Evolutionary conservation across 2,888 invertebrate species (phyloP).

Genomic region (Hyposoter didymator): DNA sequence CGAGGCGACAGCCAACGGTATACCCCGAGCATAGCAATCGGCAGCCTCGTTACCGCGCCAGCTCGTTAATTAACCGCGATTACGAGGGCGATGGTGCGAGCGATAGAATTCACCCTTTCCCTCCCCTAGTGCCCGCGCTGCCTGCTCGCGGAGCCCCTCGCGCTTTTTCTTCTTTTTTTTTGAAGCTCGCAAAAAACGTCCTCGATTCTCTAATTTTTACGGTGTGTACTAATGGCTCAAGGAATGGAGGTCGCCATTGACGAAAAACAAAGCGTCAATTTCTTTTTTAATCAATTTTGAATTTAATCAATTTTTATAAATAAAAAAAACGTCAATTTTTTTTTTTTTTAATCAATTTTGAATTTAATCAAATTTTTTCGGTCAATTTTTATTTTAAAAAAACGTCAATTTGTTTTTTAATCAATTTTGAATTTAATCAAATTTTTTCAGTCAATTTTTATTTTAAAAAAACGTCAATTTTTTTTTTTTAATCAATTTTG

Average conservation of each 20-base stretch:
- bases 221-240: background rate
- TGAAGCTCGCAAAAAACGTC: background rate
- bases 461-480: no score
- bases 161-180: background rate
- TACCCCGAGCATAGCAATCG: constrained; percentile 77
- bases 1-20: constrained; percentile 62
- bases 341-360: no score
- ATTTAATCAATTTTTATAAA: no score
- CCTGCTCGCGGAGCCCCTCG: background rate
- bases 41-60: constrained; percentile 79
- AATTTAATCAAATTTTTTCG: no score
- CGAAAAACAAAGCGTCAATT: background rate
- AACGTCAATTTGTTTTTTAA: no score
- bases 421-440: no score
- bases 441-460: no score
- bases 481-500: no score
- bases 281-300: no score
- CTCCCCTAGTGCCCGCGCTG: constrained; percentile 27
- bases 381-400: background rate
- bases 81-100: constrained; percentile 78
- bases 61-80: constrained; percentile 81
- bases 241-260: background rate
- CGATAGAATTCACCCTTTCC: constrained; percentile 72
- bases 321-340: background rate
- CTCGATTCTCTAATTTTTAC: constrained; percentile 3